phyloP scores from a whole-genome alignment of 2,113 vertebrate genomes.

The Coracopsis vasa region DNA sequence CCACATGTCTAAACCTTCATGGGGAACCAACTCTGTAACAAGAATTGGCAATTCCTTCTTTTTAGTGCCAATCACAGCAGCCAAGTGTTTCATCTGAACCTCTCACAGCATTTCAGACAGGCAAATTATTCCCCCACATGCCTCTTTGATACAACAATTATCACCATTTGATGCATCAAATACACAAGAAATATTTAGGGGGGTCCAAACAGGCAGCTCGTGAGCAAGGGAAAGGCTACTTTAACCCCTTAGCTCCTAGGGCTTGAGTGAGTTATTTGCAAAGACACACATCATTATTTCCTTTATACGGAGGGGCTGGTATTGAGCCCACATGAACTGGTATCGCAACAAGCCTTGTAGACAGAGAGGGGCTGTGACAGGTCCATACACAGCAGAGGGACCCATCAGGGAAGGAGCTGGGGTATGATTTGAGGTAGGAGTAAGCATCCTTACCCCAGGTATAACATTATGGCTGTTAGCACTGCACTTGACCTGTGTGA shows the following conservation, averaged over 20 bases:
- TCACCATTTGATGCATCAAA: conserved; percentile 28
- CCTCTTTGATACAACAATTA: conserved; percentile 51
- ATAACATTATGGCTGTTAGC: rapidly evolving
- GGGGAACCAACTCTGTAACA: not conserved
- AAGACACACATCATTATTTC: not conserved
- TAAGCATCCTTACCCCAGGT: not conserved
- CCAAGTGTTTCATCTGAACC: not conserved
- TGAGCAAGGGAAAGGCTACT: not conserved
- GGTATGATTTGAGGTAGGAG: not conserved
- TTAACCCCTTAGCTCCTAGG: not conserved
- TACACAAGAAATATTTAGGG: not conserved
- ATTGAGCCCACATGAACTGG: rapidly evolving
- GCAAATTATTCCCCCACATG: not conserved
- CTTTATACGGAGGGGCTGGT: not conserved
- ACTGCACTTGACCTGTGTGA: not conserved
- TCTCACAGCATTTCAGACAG: conserved; percentile 34
- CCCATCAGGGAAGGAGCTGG: rapidly evolving
- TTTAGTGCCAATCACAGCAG: conserved; percentile 40
- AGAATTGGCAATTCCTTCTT: conserved; percentile 15
- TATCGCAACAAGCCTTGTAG: not conserved
- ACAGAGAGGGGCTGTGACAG: not conserved
- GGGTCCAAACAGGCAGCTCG: not conserved
- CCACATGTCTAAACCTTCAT: rapidly evolving
- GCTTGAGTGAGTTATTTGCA: not conserved
- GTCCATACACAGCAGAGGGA: rapidly evolving